Percentiles rank a stretch among this genome's conserved stretches.
Evolutionary conservation across 2,113 vertebrate species (phyloP).

Genomic region (Gymnobelideus leadbeateri): DNA sequence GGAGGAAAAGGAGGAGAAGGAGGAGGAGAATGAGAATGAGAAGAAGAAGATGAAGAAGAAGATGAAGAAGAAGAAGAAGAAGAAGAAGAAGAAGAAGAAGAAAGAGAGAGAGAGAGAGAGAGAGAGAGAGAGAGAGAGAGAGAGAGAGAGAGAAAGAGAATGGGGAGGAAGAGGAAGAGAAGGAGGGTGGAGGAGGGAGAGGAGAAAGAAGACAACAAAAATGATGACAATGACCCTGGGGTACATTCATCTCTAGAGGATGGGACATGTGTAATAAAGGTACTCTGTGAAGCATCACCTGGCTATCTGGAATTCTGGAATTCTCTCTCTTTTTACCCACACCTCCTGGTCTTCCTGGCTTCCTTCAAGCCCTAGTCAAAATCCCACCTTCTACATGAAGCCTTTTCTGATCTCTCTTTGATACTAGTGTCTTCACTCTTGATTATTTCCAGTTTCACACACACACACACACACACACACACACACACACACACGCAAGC

Average conservation of each 20-base stretch:
- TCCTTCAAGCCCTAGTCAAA: not conserved
- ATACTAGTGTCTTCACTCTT: not conserved
- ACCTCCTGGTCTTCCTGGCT: not conserved
- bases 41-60: accelerated
- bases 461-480: not conserved
- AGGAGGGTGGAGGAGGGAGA: too few relatives aligned
- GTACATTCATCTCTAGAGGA: not conserved
- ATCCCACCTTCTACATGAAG: not conserved
- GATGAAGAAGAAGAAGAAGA: accelerated
- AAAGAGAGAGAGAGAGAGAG: too few relatives aligned
- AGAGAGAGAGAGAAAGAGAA: too few relatives aligned
- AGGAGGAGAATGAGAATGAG: too few relatives aligned
- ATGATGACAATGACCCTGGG: not conserved
- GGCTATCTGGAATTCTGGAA: not conserved
- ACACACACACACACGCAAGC: not conserved
- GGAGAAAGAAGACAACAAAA: not conserved
- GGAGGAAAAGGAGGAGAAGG: too few relatives aligned
- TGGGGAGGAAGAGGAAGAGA: too few relatives aligned
- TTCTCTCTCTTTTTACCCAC: not conserved
- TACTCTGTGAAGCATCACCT: not conserved
- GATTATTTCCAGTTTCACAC: not conserved
- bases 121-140: too few relatives aligned
- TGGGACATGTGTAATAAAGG: not conserved
- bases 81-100: too few relatives aligned
- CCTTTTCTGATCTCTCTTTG: not conserved